Evolutionary conservation across 2,888 invertebrate species (phyloP).

Genomic region (Phalera bucephala): DNA sequence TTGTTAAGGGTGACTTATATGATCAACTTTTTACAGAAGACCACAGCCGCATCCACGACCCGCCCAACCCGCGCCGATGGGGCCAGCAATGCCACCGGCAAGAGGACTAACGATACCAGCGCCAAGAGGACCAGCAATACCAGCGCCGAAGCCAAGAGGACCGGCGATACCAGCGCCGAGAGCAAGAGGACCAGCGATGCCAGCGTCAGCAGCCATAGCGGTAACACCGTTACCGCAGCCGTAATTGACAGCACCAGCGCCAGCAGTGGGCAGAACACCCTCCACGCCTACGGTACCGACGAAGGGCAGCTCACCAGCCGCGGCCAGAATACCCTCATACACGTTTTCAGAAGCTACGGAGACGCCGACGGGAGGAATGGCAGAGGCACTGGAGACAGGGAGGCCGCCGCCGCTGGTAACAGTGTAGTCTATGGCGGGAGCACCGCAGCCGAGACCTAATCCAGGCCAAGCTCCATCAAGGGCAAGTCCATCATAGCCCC

Average conservation of each 20-base stretch:
- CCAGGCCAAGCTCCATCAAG: neutral
- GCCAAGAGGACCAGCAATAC: too few relatives aligned
- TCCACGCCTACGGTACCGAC: slow-evolving; percentile 35
- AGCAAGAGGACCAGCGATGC: neutral
- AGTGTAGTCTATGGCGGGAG: neutral
- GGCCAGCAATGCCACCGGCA: too few relatives aligned
- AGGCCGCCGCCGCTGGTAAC: slow-evolving; percentile 11
- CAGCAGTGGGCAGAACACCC: slow-evolving; percentile 36
- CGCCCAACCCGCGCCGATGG: too few relatives aligned
- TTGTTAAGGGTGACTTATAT: too few relatives aligned
- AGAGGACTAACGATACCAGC: too few relatives aligned
- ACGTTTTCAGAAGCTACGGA: slow-evolving; percentile 17
- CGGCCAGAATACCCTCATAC: slow-evolving; percentile 5
- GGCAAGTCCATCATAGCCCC: neutral
- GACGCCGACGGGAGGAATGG: slow-evolving; percentile 24
- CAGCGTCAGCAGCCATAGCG: slow-evolving; percentile 2
- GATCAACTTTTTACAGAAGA: too few relatives aligned
- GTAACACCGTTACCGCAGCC: slow-evolving; percentile 4
- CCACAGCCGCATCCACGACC: slow-evolving; percentile 8
- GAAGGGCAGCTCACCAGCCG: slow-evolving; percentile 31
- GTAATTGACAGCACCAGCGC: slow-evolving; percentile 30
- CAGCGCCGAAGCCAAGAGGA: slow-evolving; percentile 4
- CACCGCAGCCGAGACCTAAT: slow-evolving; percentile 7
- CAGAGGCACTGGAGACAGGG: slow-evolving; percentile 19
- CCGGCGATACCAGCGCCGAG: neutral